These are phyloP conservation scores for Berghia stephanieae DNA, from an alignment of 1,140 invertebrate species.

Conservation along the genomic window DNA sequence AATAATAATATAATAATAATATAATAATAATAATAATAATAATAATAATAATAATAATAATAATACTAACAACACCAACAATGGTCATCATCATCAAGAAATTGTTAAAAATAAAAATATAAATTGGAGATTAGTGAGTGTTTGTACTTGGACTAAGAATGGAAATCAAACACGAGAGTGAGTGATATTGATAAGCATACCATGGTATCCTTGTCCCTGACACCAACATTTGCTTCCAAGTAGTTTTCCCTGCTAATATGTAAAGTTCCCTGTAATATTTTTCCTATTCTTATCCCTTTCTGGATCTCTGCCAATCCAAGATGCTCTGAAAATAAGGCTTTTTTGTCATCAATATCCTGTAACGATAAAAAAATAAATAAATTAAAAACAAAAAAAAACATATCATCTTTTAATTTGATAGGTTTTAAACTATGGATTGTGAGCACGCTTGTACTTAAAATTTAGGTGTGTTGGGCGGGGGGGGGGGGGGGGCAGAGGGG, in stretches of 20 bases:
- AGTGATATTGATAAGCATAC: too few species aligned
- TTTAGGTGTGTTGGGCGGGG: too few species aligned
- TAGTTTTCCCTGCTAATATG: slow-evolving; percentile 84
- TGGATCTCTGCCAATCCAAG: slow-evolving; percentile 79
- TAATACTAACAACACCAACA: too few species aligned
- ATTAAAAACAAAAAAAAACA: background rate
- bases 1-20: too few species aligned
- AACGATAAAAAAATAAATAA: background rate
- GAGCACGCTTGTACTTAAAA: slow-evolving; percentile 5
- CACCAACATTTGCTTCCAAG: slow-evolving; percentile 89
- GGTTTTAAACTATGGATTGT: background rate
- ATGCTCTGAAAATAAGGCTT: slow-evolving; percentile 82
- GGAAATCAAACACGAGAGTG: too few species aligned
- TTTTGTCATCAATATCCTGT: background rate
- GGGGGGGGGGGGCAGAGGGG: too few species aligned
- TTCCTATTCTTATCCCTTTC: slow-evolving; percentile 81
- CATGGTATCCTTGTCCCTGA: slow-evolving; percentile 69
- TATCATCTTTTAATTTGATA: background rate
- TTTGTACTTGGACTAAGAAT: too few species aligned
- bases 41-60: too few species aligned
- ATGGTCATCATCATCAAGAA: background rate
- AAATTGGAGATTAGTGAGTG: too few species aligned
- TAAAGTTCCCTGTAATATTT: slow-evolving; percentile 81
- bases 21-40: too few species aligned
- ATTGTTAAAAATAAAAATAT: background rate